Conservation (phyloP, 53 echinoderm and acorn worm genomes). For the Patiria pectinifera region DNA sequence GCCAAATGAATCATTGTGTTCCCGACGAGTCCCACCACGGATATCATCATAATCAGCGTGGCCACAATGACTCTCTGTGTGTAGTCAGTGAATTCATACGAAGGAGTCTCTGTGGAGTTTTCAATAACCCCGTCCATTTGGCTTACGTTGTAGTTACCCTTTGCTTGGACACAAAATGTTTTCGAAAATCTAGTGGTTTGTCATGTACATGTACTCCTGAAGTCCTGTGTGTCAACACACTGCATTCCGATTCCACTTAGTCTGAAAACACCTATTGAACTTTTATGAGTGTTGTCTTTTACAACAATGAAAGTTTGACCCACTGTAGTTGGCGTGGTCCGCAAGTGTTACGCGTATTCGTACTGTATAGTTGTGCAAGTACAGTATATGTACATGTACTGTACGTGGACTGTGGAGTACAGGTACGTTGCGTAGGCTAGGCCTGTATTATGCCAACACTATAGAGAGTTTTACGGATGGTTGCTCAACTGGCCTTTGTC, state of each 20-base stretch:
- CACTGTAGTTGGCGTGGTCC: background rate
- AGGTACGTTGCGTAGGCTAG: too few relatives aligned
- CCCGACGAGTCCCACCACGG: slow-evolving; percentile 73
- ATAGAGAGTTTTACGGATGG: too few relatives aligned
- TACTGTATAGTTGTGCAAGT: background rate
- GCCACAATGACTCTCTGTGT: slow-evolving; percentile 80
- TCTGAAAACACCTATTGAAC: background rate
- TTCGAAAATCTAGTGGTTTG: background rate
- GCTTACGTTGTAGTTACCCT: too few relatives aligned
- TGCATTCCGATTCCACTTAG: background rate
- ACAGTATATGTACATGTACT: slow-evolving; percentile 10
- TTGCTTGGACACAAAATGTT: too few relatives aligned
- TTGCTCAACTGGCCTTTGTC: too few relatives aligned
- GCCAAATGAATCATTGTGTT: slow-evolving; percentile 83
- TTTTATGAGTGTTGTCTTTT: background rate
- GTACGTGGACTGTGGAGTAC: too few relatives aligned
- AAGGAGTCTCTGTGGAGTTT: slow-evolving; percentile 29
- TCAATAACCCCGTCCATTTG: background rate
- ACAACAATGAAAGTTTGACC: background rate
- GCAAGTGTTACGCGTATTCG: background rate
- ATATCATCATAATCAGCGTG: slow-evolving; percentile 71
- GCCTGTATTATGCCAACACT: too few relatives aligned
- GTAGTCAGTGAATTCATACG: slow-evolving; percentile 72
- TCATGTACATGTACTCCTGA: background rate
- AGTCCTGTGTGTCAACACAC: background rate